Base-by-base conservation (phyloP, 2,888 invertebrate species). In the Baronia brevicornis region DNA sequence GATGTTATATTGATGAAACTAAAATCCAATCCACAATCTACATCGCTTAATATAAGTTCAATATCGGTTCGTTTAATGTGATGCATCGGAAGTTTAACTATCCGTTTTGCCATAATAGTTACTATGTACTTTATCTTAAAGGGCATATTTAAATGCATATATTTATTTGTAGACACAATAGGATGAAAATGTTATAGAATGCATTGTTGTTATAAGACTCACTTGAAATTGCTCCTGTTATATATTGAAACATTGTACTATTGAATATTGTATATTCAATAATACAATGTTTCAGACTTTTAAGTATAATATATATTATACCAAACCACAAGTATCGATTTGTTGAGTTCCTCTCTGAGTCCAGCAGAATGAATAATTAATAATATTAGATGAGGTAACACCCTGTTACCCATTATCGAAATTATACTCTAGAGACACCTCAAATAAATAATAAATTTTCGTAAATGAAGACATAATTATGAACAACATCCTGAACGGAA, bases 21-120 rank as follows among this genome's bases (percentile, higher is more conserved):
- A 53, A 59, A 64, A 63, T 70, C 59, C 56, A 60, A 62, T 66
- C 57, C 71, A 65, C 72, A n/a, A n/a, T n/a, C 73, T 61, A 75
- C 59, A 66, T 71, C 48, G 52, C 44, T 44, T 62, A 64, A 64
- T 66, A 58, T 63, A 61, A 63, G 64, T 65, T 56, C 50, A 60
- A 67, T 67, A 61, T 54, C 51, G 51, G 38, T 27, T 51, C 51
- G 66, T 65, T 58, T 47, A 53, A 46, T 59, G 69, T 63, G 46
- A 59, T 62, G 60, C 60, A 54, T 55, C 64, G 62, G 57, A 67
- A n/a, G 57, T 70, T 67, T 60, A 53, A 50, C 48, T 48, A 39
- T 25, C n/a, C 17, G 36, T 28, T 50, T 51, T 36, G 48, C 59
- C 44, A 60, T 54, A 54, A 51, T 54, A 44, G 49, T 43, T 51